Percentiles rank a stretch among this genome's conserved stretches.
These are phyloP conservation scores for Noctua fimbriata DNA, from an alignment of 2,888 invertebrate species.

Conservation along the genomic window DNA sequence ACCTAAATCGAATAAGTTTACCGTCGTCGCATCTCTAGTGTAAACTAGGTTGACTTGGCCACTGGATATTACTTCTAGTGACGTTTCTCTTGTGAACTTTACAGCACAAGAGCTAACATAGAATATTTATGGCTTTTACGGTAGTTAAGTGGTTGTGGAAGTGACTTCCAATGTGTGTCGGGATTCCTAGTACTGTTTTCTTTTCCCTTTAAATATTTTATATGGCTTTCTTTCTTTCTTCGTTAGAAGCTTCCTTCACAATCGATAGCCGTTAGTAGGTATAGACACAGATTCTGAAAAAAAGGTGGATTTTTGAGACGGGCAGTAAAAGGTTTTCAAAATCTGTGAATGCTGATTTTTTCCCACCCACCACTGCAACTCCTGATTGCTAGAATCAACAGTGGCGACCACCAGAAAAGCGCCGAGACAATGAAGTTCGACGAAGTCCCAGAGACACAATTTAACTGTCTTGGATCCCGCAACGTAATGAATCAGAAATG, in stretches of 20 bases:
- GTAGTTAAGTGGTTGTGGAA: constrained; percentile 23
- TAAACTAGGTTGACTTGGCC: constrained; percentile 30
- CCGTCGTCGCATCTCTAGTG: constrained; percentile 33
- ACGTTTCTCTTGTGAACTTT: constrained; percentile 42
- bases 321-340: not conserved
- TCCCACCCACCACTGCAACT: too few species aligned
- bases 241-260: not conserved
- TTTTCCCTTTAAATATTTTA: constrained; percentile 9
- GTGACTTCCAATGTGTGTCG: not conserved
- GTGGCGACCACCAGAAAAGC: too few species aligned
- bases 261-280: not conserved
- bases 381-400: too few species aligned
- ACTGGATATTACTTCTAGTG: constrained; percentile 9
- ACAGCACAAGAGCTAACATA: not conserved
- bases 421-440: too few species aligned
- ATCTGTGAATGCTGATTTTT: not conserved
- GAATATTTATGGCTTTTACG: constrained; percentile 31
- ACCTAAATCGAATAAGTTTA: constrained; percentile 37
- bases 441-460: too few species aligned
- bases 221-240: not conserved
- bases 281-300: not conserved
- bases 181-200: not conserved
- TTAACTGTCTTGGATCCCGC: too few species aligned
- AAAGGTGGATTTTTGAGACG: not conserved
- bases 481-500: too few species aligned